Evolutionary conservation across 2,888 invertebrate genomes (phyloP).

Genomic region (Euproctis similis): DNA sequence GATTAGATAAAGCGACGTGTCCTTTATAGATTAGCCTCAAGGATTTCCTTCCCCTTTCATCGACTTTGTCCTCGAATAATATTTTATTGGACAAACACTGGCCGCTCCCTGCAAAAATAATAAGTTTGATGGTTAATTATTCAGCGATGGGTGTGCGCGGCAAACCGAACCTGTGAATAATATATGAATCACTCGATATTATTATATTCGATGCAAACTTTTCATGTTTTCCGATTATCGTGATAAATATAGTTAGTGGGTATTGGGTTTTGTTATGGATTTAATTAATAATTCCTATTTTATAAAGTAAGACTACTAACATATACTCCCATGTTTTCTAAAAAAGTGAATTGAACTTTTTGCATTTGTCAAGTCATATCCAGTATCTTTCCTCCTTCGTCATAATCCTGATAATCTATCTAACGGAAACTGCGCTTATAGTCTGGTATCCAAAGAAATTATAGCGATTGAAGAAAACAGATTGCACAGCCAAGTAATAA

Average conservation of each 20-base stretch:
- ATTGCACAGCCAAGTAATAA: too few relatives aligned
- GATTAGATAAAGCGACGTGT: constrained; percentile 13
- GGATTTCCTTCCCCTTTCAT: constrained; percentile 35
- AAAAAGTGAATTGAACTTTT: too few relatives aligned
- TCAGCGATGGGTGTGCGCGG: constrained; percentile 63
- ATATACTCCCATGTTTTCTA: too few relatives aligned
- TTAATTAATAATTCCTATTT: too few relatives aligned
- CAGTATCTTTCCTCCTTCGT: too few relatives aligned
- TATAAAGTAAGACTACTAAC: too few relatives aligned
- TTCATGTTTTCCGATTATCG: constrained; percentile 26
- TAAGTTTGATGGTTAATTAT: constrained; percentile 63
- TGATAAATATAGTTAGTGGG: constrained; percentile 23
- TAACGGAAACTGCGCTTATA: too few relatives aligned
- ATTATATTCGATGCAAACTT: constrained; percentile 47
- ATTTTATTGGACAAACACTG: constrained; percentile 57
- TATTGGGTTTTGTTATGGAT: too few relatives aligned
- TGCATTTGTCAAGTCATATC: too few relatives aligned
- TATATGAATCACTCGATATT: constrained; percentile 65
- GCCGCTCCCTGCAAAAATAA: constrained; percentile 64
- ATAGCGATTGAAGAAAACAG: too few relatives aligned
- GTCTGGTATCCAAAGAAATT: too few relatives aligned
- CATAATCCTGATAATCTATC: too few relatives aligned
- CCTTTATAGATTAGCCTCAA: constrained; percentile 23
- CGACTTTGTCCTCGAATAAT: constrained; percentile 37
- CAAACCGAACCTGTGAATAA: constrained; percentile 58